These are phyloP conservation scores for Acanthurus tractus DNA, from an alignment of 2,797 vertebrate species.

Conservation along the genomic window DNA sequence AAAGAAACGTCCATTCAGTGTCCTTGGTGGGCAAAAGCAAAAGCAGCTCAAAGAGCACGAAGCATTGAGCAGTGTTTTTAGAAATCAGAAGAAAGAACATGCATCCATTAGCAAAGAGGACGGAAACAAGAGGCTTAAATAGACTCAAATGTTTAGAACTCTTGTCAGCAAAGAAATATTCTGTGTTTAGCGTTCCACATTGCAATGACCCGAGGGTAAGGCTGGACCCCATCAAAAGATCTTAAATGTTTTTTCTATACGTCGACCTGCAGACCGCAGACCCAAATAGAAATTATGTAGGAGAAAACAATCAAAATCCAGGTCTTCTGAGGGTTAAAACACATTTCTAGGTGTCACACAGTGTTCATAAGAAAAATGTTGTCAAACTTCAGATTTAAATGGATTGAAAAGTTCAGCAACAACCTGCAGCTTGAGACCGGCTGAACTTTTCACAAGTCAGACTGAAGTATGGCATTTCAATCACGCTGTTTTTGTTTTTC, in stretches of 20 bases:
- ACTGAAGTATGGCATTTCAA: slow-evolving; percentile 19
- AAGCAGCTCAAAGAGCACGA: slow-evolving; percentile 1
- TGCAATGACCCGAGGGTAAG: background rate
- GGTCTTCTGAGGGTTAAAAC: background rate
- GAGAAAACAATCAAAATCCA: too few relatives aligned
- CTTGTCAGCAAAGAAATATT: slow-evolving; percentile 44
- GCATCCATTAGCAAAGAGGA: slow-evolving; percentile 39
- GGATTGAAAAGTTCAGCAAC: background rate
- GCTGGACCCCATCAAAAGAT: slow-evolving; percentile 22
- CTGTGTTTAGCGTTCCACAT: slow-evolving; percentile 9
- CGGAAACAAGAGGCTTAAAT: slow-evolving; percentile 29
- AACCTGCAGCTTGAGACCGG: slow-evolving; percentile 18
- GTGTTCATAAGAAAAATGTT: background rate
- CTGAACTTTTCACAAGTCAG: background rate
- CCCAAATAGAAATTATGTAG: background rate
- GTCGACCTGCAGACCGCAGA: background rate
- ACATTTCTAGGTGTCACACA: background rate
- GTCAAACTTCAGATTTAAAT: background rate
- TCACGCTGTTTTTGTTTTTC: slow-evolving; percentile 13
- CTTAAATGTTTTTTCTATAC: background rate
- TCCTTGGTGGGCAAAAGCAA: background rate
- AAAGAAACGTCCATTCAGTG: slow-evolving; percentile 6
- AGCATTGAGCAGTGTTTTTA: slow-evolving; percentile 16
- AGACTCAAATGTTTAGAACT: slow-evolving; percentile 37
- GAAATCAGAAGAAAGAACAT: background rate